Percentiles rank a stretch among this genome's conserved stretches.
These are phyloP conservation scores for Drosophila mimica DNA, from an alignment of 2,888 invertebrate species.

Conservation along the genomic window DNA sequence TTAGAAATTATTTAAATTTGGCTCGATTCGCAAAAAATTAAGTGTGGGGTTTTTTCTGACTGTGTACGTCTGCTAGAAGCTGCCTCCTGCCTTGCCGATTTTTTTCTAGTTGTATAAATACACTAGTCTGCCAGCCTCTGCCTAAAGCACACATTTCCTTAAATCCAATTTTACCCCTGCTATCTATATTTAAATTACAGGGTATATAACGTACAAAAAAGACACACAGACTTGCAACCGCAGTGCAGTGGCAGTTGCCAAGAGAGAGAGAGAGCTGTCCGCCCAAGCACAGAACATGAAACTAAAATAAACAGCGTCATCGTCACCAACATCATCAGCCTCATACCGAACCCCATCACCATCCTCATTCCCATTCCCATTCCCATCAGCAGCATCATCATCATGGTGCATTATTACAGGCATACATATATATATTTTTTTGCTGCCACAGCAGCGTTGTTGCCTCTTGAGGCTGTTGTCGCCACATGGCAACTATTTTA, in stretches of 20 bases:
- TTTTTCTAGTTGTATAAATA: not conserved
- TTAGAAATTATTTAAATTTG: not conserved
- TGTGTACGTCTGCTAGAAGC: not conserved
- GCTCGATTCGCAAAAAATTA: too few species aligned
- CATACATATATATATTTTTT: constrained; percentile 23
- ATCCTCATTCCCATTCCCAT: constrained; percentile 6
- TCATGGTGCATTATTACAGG: constrained; percentile 40
- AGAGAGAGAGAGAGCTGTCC: constrained; percentile 62
- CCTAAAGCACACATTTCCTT: not conserved
- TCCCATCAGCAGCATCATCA: constrained; percentile 26
- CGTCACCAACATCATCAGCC: constrained; percentile 29
- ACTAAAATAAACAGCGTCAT: constrained; percentile 70
- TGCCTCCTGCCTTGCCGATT: not conserved
- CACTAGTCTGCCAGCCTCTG: not conserved
- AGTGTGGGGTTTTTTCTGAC: not conserved
- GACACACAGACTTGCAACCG: constrained; percentile 25
- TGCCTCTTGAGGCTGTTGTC: constrained; percentile 47
- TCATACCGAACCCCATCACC: constrained; percentile 8
- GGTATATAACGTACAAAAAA: constrained; percentile 11
- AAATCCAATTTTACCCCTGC: constrained; percentile 1
- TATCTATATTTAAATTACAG: not conserved
- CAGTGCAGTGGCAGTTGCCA: constrained; percentile 40
- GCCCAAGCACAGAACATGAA: constrained; percentile 69
- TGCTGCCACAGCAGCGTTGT: constrained; percentile 25
- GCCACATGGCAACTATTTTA: constrained; percentile 77